A percentile compares a stretch with the other conserved stretches of the same genome.
phyloP scores from a whole-genome alignment of 2,797 vertebrate genomes.

The Triplophysa yarkandensis region DNA sequence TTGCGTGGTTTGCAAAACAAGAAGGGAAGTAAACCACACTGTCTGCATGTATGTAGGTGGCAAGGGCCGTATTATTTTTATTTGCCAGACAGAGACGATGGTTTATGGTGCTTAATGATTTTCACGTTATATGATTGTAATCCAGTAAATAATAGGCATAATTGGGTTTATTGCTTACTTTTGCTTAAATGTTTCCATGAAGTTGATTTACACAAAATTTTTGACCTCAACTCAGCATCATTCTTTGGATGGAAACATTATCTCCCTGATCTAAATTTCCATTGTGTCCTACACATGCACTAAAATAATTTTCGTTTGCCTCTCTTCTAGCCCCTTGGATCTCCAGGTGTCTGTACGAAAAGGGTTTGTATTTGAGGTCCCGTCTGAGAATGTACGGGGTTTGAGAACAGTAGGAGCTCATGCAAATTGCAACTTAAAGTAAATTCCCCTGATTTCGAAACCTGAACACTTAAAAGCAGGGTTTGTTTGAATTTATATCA shows the following conservation, averaged over 20 bases:
- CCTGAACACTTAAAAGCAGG: not conserved
- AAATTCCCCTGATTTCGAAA: constrained; percentile 5
- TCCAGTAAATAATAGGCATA: not conserved
- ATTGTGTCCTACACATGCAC: constrained; percentile 15
- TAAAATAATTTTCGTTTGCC: constrained; percentile 8
- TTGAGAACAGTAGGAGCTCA: not conserved
- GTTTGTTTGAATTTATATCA: not conserved
- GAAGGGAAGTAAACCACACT: constrained; percentile 1
- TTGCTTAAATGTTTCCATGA: not conserved
- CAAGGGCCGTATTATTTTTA: constrained; percentile 4
- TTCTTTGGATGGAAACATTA: not conserved
- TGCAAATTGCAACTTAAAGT: constrained; percentile 1
- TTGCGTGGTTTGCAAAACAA: not conserved
- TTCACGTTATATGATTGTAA: not conserved
- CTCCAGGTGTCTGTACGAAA: not conserved
- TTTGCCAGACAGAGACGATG: not conserved
- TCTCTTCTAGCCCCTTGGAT: constrained; percentile 9
- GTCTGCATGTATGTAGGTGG: not conserved
- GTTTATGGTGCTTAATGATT: not conserved
- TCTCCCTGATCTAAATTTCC: not conserved
- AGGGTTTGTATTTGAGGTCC: not conserved
- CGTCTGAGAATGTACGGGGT: not conserved
- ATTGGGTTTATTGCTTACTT: not conserved
- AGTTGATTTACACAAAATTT: not conserved
- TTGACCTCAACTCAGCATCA: not conserved